Evolutionary conservation across 2,113 vertebrate species (phyloP), one percentile per base, ranked within the genome.

Genomic region (Coturnix japonica): DNA sequence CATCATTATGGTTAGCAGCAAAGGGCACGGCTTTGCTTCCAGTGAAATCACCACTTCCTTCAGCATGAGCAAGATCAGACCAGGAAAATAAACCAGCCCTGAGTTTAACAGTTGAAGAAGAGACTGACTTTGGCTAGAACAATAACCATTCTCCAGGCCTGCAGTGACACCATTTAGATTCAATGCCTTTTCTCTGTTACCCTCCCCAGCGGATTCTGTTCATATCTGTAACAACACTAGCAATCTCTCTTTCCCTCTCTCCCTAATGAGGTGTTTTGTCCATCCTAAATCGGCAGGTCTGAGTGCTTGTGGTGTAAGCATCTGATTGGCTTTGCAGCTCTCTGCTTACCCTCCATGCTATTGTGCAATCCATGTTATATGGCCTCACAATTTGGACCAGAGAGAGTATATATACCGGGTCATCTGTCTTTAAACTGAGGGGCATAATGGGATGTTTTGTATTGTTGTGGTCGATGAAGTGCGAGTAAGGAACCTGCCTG

Each of bases 1-100:
- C 26, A 6, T 86, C 92, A 67, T 91, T 77, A 70, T 63, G 69
- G 84, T 80, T 76, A 94, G 91, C 75, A 95, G 66, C 63, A 91
- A 91, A 93, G 86, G 78, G 74, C 86, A 84, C 1, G 0, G 67
- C 60, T 64, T 66, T 0, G 9, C 94, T 93, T 76, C 81, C 91
- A 92, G 64, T 16, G 5, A 87, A 92, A 92, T 91, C 86, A 92
- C 84, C 56, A 17, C 75, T 87, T 79, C 49, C 64, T 95, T 82
- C 67, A 74, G 33, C 31, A 23, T 64, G 83, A 89, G 85, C 83
- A 81, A 76, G 81, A 74, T 89, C 89, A 93, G 87, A 72, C 81
- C 75, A 77, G 85, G 84, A 75, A 66, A 91, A 90, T 63, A 91
- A 70, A 46, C 2, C 85, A 81, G 3, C 17, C 14, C 61, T 25